These are phyloP conservation scores for Pollenia labialis DNA, from an alignment of 2,888 invertebrate genomes.

Conservation along the genomic window DNA sequence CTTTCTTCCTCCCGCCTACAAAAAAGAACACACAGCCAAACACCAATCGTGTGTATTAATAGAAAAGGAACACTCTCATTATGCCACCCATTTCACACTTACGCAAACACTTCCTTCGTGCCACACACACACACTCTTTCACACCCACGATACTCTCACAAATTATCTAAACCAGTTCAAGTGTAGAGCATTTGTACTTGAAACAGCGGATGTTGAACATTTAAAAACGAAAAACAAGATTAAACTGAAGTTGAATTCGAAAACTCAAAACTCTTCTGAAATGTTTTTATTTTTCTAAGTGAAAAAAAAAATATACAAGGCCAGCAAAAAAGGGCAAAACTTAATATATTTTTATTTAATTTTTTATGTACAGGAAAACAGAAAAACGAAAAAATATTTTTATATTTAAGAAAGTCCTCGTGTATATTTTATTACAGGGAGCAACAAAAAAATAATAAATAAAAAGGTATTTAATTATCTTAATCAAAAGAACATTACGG, in stretches of 20 bases:
- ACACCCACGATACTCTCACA: background rate
- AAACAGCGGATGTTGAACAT: conserved; percentile 62
- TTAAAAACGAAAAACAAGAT: conserved; percentile 15
- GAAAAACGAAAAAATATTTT: background rate
- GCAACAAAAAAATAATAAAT: background rate
- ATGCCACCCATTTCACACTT: conserved; percentile 21
- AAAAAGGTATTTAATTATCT: conserved; percentile 57
- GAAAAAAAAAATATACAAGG: conserved; percentile 3
- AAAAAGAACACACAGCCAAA: background rate
- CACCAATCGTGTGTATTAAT: background rate
- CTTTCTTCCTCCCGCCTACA: background rate
- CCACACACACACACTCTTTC: background rate
- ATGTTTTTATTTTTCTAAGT: conserved; percentile 7
- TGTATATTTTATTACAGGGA: conserved; percentile 16
- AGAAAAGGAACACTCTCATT: background rate
- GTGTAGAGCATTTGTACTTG: conserved; percentile 32
- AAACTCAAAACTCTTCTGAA: conserved; percentile 13
- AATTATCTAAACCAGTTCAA: conserved; percentile 12
- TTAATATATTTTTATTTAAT: no score
- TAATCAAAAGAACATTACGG: conserved; percentile 61
- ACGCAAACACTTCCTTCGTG: background rate
- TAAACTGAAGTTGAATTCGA: background rate
- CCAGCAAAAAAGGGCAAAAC: background rate
- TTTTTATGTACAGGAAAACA: background rate
- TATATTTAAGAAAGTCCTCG: no score